Percentiles rank a stretch among this genome's conserved stretches.
phyloP scores from a whole-genome alignment of 2,113 vertebrate genomes.

The Toxotes chatareus region DNA sequence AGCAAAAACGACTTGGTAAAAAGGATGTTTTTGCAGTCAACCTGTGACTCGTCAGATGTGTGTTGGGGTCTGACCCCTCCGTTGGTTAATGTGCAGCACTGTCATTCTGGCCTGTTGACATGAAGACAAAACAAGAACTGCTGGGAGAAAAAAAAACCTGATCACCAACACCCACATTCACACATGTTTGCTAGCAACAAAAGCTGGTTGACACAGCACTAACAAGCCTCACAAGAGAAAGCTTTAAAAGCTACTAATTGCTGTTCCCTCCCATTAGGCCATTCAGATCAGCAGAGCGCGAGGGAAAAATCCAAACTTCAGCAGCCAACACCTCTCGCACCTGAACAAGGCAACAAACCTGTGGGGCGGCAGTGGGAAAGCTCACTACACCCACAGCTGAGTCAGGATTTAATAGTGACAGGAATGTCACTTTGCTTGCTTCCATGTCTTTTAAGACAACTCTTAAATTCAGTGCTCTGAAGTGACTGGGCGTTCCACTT shows the following conservation, averaged over 20 bases:
- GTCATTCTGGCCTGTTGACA: constrained; percentile 28
- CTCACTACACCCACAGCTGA: constrained; percentile 70
- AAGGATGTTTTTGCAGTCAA: neutral
- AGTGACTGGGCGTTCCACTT: constrained; percentile 21
- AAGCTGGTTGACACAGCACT: constrained; percentile 36
- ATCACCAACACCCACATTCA: constrained; percentile 48
- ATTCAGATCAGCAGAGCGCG: neutral
- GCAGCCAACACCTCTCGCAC: constrained; percentile 64
- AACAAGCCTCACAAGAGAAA: neutral
- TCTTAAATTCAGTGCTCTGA: constrained; percentile 25
- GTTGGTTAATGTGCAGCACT: neutral
- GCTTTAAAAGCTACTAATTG: constrained; percentile 39
- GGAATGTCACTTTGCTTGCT: constrained; percentile 83
- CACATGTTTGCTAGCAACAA: constrained; percentile 55
- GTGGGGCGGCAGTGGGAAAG: constrained; percentile 30
- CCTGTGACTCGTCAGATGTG: neutral
- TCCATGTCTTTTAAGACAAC: constrained; percentile 19
- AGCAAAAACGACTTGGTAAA: too few relatives aligned
- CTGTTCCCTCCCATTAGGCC: constrained; percentile 44
- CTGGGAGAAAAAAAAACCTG: constrained; percentile 11
- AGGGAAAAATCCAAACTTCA: constrained; percentile 1
- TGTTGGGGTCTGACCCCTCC: neutral
- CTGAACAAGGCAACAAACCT: constrained; percentile 44
- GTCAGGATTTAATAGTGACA: constrained; percentile 62
- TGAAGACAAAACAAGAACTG: neutral